phyloP scores from a whole-genome alignment of 2,888 invertebrate genomes.

The Scaptomyza polygonia region DNA sequence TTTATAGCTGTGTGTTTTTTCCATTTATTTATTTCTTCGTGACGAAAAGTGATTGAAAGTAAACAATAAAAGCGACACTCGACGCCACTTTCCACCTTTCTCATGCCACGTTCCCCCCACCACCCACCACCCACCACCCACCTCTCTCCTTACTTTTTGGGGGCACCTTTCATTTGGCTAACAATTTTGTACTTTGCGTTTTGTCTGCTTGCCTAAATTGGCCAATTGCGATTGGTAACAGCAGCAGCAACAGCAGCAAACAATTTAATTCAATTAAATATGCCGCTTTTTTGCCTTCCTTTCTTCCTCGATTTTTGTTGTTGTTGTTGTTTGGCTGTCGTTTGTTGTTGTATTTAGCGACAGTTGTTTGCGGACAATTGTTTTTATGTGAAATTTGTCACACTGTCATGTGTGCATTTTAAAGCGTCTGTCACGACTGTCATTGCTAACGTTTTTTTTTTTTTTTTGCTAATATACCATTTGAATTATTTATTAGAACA shows the following conservation, averaged over 20 bases:
- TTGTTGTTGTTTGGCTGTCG: constrained; percentile 66
- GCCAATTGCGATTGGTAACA: constrained; percentile 81
- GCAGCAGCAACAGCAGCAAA: constrained; percentile 59
- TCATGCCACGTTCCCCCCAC: too few species aligned
- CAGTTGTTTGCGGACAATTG: constrained; percentile 72
- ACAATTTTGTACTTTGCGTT: constrained; percentile 76
- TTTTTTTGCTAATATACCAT: constrained; percentile 57
- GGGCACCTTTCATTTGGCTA: constrained; percentile 69
- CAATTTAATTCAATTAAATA: constrained; percentile 82
- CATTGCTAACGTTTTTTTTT: constrained; percentile 33
- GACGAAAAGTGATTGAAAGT: constrained; percentile 83
- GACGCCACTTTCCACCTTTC: constrained; percentile 71
- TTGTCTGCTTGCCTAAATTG: constrained; percentile 74
- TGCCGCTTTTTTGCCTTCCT: constrained; percentile 35
- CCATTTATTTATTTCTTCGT: constrained; percentile 81
- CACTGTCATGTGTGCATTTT: constrained; percentile 76
- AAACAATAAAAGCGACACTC: constrained; percentile 81
- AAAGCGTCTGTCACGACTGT: constrained; percentile 45
- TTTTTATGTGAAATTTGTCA: constrained; percentile 79
- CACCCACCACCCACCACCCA: too few species aligned
- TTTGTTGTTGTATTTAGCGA: constrained; percentile 77
- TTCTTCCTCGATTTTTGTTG: background rate
- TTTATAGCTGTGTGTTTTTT: background rate
- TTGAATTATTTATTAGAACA: constrained; percentile 58
- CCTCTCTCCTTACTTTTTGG: constrained; percentile 13